A percentile compares a stretch with the other conserved stretches of the same genome.
These are phyloP conservation scores for Olivierus martensii DNA, from an alignment of 1,140 invertebrate species.

Conservation along the genomic window DNA sequence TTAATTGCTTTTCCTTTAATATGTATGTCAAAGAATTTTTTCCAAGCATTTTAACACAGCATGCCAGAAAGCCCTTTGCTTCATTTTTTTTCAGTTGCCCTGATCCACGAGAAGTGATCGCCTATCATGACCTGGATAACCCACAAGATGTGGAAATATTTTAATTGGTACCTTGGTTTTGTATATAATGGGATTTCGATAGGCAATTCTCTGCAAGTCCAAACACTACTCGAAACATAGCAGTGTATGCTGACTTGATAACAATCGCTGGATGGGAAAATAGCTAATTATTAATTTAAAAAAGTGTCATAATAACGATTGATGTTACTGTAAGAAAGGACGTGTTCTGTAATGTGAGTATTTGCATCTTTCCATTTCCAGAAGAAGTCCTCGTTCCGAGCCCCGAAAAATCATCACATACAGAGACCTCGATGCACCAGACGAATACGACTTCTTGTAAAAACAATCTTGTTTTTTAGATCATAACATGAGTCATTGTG, in stretches of 20 bases:
- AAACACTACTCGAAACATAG: background rate
- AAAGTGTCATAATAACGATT: background rate
- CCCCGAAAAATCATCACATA: slow-evolving; percentile 77
- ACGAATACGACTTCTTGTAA: slow-evolving; percentile 14
- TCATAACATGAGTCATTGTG: too few relatives aligned
- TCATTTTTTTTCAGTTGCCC: slow-evolving; percentile 25
- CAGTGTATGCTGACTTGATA: too few relatives aligned
- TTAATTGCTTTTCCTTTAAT: background rate
- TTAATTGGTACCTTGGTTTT: slow-evolving; percentile 27
- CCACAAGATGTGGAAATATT: slow-evolving; percentile 54
- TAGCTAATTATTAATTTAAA: background rate
- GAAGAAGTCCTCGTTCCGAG: slow-evolving; percentile 37
- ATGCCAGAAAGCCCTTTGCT: slow-evolving; percentile 17
- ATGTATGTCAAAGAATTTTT: slow-evolving; percentile 3
- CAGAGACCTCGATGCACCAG: slow-evolving; percentile 74
- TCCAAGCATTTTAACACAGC: background rate
- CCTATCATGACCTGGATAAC: slow-evolving; percentile 71
- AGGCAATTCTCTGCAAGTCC: background rate
- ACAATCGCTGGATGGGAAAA: background rate
- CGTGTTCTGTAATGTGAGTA: background rate
- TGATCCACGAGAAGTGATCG: slow-evolving; percentile 51
- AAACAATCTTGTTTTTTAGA: too few relatives aligned
- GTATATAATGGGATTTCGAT: background rate
- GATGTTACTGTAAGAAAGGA: background rate
- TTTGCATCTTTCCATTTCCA: slow-evolving; percentile 34